Evolutionary conservation across 2,888 invertebrate species (phyloP).

Genomic region (Drosophila multiciliata): DNA sequence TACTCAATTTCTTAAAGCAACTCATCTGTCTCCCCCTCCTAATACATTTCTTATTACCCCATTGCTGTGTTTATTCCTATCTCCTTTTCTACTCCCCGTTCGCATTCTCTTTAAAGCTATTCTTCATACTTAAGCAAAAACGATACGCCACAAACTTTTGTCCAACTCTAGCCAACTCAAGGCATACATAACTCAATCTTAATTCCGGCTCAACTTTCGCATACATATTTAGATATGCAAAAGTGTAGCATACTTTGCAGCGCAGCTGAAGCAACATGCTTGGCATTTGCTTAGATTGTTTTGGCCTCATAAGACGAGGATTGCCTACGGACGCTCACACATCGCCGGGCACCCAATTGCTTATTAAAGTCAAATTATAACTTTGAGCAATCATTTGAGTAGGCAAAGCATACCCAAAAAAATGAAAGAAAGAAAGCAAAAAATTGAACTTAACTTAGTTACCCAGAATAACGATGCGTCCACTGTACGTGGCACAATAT

Average conservation of each 20-base stretch:
- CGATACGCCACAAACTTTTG: no score
- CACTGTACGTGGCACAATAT: slow-evolving; percentile 33
- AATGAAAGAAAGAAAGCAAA: background rate
- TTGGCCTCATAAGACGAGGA: slow-evolving; percentile 5
- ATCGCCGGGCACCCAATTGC: slow-evolving; percentile 61
- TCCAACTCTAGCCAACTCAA: background rate
- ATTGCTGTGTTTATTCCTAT: background rate
- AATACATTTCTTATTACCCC: no score
- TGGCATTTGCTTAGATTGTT: slow-evolving; percentile 15
- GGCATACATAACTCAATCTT: background rate
- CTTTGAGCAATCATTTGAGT: slow-evolving; percentile 57
- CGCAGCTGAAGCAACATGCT: slow-evolving; percentile 2
- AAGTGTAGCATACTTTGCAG: slow-evolving; percentile 35
- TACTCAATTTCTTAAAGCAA: background rate
- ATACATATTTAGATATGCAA: slow-evolving; percentile 1
- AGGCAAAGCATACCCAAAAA: background rate
- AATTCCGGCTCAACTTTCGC: background rate
- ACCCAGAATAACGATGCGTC: slow-evolving; percentile 20
- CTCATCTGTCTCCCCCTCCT: background rate
- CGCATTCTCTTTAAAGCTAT: background rate
- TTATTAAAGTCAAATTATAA: slow-evolving; percentile 72
- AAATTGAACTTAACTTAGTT: slow-evolving; percentile 19
- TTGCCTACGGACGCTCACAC: slow-evolving; percentile 28
- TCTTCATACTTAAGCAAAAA: background rate
- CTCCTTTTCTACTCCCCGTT: no score